phyloP scores from a whole-genome alignment of 2,113 vertebrate genomes.

The Cyphomyrus discorhynchus region DNA sequence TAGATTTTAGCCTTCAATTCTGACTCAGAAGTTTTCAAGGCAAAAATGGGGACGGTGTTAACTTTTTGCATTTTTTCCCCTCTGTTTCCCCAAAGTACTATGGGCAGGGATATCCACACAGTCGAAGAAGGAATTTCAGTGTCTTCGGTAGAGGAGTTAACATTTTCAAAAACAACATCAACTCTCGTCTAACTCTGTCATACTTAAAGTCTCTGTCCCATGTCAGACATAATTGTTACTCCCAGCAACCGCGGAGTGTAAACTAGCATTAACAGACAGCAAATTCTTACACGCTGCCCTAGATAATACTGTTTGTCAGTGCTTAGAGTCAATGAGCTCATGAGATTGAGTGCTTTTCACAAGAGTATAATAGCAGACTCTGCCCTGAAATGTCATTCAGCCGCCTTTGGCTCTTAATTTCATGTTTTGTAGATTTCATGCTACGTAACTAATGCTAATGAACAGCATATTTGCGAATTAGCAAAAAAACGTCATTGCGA shows the following conservation, averaged over 20 bases:
- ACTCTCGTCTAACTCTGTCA: background rate
- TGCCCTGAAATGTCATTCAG: background rate
- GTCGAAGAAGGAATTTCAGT: background rate
- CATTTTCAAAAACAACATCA: background rate
- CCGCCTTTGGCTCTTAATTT: background rate
- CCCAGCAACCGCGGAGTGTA: background rate
- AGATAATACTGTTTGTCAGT: background rate
- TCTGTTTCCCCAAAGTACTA: background rate
- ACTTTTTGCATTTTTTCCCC: background rate
- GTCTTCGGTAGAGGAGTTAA: background rate
- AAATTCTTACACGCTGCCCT: background rate
- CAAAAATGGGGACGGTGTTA: background rate
- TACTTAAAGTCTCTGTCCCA: background rate
- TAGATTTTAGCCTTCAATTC: background rate
- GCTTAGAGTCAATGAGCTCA: background rate
- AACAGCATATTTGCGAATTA: background rate
- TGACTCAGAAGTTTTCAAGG: background rate
- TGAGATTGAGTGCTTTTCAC: background rate
- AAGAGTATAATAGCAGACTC: background rate
- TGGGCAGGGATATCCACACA: background rate
- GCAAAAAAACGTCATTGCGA: background rate
- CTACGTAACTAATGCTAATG: background rate
- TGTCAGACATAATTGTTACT: background rate
- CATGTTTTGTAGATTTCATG: background rate
- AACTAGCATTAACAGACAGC: background rate